These are phyloP conservation scores for Riptortus pedestris DNA, from an alignment of 1,140 invertebrate genomes.

Conservation along the genomic window DNA sequence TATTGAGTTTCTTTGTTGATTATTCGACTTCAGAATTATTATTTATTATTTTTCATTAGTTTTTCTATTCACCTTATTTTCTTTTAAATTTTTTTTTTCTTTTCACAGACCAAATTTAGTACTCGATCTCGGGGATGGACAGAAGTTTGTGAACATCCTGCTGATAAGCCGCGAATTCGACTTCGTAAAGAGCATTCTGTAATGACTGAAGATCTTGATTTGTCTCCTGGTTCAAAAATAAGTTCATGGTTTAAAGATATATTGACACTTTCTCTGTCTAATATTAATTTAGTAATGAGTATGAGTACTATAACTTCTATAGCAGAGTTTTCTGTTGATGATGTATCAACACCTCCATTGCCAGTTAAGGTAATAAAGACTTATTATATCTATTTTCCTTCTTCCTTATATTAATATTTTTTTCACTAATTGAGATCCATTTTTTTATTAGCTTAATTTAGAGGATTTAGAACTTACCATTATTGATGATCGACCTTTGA, in stretches of 20 bases:
- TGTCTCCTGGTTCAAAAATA: slow-evolving; percentile 20
- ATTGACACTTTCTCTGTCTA: slow-evolving; percentile 52
- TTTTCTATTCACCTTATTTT: too few species aligned
- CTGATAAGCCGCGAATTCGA: slow-evolving; percentile 22
- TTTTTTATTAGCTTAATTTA: slow-evolving; percentile 50
- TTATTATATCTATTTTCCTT: neutral
- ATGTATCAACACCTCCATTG: slow-evolving; percentile 63
- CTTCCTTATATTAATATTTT: neutral
- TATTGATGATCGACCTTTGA: slow-evolving; percentile 67
- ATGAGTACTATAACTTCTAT: slow-evolving; percentile 72
- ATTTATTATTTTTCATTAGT: too few species aligned
- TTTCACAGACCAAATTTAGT: slow-evolving; percentile 56
- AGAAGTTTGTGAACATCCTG: slow-evolving; percentile 42
- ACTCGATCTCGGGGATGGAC: slow-evolving; percentile 59
- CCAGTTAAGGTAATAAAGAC: slow-evolving; percentile 55
- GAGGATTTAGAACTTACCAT: slow-evolving; percentile 58
- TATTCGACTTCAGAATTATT: too few species aligned
- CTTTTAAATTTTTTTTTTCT: slow-evolving; percentile 25
- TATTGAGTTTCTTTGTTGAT: too few species aligned
- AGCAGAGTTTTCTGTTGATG: slow-evolving; percentile 74
- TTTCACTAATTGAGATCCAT: slow-evolving; percentile 25
- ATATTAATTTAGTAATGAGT: slow-evolving; percentile 57
- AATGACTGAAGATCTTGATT: slow-evolving; percentile 37
- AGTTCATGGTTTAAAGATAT: slow-evolving; percentile 39
- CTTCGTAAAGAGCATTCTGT: slow-evolving; percentile 32